Percentiles rank a stretch among this genome's conserved stretches.
Evolutionary conservation across 2,888 invertebrate genomes (phyloP).

Genomic region (Dermolepida albohirtum): DNA sequence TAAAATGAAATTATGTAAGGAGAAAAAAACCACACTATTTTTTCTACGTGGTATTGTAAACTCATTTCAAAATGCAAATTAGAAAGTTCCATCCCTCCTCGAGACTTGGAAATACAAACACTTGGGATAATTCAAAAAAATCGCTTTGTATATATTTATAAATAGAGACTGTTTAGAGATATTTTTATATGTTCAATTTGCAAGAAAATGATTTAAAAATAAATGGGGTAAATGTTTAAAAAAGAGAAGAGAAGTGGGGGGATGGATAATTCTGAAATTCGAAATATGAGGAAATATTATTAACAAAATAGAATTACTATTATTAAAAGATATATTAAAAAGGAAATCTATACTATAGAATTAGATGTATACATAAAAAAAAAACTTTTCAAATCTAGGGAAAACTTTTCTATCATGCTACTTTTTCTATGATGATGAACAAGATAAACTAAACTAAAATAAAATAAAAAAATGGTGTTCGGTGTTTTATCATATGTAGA

Average conservation of each 20-base stretch:
- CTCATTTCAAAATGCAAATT: slow-evolving; percentile 1
- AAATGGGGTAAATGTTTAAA: background rate
- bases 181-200: slow-evolving; percentile 11
- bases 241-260: too few species aligned
- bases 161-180: slow-evolving; percentile 48
- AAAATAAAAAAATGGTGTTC: slow-evolving; percentile 15
- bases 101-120: background rate
- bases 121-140: background rate
- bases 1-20: slow-evolving; percentile 40
- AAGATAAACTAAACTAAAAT: slow-evolving; percentile 14
- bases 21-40: slow-evolving; percentile 51
- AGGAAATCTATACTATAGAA: slow-evolving; percentile 16
- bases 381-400: slow-evolving; percentile 23
- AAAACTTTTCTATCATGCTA: slow-evolving; percentile 42
- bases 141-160: slow-evolving; percentile 48
- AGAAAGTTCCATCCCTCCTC: too few species aligned
- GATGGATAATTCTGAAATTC: background rate
- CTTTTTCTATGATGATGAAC: slow-evolving; percentile 40
- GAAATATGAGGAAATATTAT: slow-evolving; percentile 3
- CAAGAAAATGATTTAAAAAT: slow-evolving; percentile 19
- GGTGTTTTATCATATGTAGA: slow-evolving; percentile 10
- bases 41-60: slow-evolving; percentile 55
- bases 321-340: slow-evolving; percentile 2
- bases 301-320: background rate
- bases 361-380: slow-evolving; percentile 5